These are phyloP conservation scores for Sibirionetta formosa DNA, from an alignment of 2,797 vertebrate species.

Conservation along the genomic window DNA sequence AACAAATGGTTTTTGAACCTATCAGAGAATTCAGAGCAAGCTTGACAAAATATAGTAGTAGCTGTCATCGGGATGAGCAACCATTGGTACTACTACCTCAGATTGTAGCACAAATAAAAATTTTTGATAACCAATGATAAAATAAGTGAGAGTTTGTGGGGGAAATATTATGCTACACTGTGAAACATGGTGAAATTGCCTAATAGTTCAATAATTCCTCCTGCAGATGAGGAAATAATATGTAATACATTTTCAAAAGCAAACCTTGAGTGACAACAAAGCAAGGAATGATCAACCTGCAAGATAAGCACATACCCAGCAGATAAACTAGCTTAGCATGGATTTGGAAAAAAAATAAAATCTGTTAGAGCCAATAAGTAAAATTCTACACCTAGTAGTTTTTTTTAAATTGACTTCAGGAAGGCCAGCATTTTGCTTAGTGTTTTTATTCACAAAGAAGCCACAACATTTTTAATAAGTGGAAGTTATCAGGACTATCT, in stretches of 20 bases:
- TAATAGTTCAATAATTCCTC: not conserved
- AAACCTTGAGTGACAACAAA: not conserved
- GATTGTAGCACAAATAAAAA: not conserved
- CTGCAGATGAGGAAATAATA: not conserved
- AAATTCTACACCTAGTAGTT: not conserved
- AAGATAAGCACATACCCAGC: not conserved
- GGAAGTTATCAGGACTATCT: not conserved
- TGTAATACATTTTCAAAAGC: conserved; percentile 12
- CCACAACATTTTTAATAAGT: not conserved
- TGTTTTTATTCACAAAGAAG: not conserved
- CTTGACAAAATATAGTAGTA: not conserved
- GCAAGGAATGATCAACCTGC: not conserved
- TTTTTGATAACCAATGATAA: not conserved
- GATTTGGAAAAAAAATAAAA: not conserved
- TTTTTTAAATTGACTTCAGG: not conserved
- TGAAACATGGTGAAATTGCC: not conserved
- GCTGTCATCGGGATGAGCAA: not conserved
- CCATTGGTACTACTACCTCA: not conserved
- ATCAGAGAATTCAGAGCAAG: not conserved
- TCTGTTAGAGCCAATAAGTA: not conserved
- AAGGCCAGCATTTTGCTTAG: not conserved
- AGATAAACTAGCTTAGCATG: not conserved
- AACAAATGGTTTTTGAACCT: no score
- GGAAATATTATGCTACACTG: not conserved
- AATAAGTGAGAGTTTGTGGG: not conserved